phyloP scores from a whole-genome alignment of 2,797 vertebrate genomes.

The Thamnophis elegans region DNA sequence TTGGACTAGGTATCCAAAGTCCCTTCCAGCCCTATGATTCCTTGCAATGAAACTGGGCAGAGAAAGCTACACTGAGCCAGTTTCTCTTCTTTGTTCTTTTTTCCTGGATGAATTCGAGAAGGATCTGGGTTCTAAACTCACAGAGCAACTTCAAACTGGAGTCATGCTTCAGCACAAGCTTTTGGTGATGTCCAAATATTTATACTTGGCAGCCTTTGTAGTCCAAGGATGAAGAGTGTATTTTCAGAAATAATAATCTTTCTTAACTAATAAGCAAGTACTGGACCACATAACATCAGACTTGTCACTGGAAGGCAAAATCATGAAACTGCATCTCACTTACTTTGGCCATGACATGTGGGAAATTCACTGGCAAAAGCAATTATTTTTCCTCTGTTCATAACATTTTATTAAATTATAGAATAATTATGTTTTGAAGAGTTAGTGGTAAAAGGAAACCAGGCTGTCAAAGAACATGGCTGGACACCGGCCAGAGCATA shows the following conservation, averaged over 20 bases:
- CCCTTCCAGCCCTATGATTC: not conserved
- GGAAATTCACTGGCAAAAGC: too few species aligned
- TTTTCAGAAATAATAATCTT: not conserved
- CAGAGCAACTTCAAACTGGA: not conserved
- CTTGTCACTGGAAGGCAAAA: too few species aligned
- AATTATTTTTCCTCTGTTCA: too few species aligned
- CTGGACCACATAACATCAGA: too few species aligned
- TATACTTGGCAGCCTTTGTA: not conserved
- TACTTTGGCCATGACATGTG: too few species aligned
- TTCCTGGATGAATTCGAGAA: not conserved
- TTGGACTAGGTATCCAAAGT: not conserved
- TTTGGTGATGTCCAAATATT: not conserved
- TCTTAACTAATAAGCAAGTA: not conserved
- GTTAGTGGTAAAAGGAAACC: not conserved
- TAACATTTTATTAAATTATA: too few species aligned
- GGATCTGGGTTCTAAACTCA: not conserved
- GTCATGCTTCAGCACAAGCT: not conserved
- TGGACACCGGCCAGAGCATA: not conserved
- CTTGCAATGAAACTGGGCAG: not conserved
- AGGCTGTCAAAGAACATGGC: not conserved
- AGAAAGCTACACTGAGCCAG: not conserved
- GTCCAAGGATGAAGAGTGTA: not conserved
- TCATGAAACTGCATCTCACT: not conserved
- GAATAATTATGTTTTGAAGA: not conserved
- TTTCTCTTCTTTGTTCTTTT: not conserved